phyloP scores from a whole-genome alignment of 2,797 vertebrate species.

The Halcyon smyrnensis region DNA sequence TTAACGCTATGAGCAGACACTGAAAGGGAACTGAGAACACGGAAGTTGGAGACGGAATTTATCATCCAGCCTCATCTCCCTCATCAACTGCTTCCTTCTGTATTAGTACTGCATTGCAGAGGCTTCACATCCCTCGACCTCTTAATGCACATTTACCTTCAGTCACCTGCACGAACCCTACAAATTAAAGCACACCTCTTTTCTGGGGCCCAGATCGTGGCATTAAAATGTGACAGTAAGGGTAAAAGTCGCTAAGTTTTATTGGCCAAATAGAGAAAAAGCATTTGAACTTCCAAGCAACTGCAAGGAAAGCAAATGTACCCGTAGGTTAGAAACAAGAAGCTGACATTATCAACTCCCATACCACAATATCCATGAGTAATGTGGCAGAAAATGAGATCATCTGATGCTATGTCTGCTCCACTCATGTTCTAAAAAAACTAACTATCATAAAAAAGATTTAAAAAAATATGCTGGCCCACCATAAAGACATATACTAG shows the following conservation, averaged over 20 bases:
- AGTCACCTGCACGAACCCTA: neutral
- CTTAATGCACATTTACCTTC: conserved; percentile 8
- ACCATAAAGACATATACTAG: neutral
- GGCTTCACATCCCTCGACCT: neutral
- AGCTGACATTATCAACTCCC: conserved; percentile 7
- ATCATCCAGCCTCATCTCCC: neutral
- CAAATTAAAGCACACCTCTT: neutral
- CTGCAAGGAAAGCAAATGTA: conserved; percentile 29
- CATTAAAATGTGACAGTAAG: neutral
- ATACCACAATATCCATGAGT: neutral
- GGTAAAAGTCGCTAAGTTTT: neutral
- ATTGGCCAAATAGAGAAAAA: neutral
- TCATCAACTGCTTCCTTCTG: neutral
- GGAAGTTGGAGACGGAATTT: neutral
- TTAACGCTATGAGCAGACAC: neutral
- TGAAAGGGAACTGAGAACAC: neutral
- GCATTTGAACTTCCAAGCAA: conserved; percentile 34
- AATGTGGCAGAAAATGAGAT: conserved; percentile 42
- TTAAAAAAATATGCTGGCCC: neutral
- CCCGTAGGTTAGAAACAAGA: neutral
- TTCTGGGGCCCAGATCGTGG: neutral
- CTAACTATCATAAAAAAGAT: neutral
- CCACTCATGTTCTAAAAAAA: neutral
- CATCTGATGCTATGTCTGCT: neutral
- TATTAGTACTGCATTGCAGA: conserved; percentile 48